These are phyloP conservation scores for Rambutsinella grinnellia DNA, from an alignment of 2,888 invertebrate species.

Conservation along the genomic window DNA sequence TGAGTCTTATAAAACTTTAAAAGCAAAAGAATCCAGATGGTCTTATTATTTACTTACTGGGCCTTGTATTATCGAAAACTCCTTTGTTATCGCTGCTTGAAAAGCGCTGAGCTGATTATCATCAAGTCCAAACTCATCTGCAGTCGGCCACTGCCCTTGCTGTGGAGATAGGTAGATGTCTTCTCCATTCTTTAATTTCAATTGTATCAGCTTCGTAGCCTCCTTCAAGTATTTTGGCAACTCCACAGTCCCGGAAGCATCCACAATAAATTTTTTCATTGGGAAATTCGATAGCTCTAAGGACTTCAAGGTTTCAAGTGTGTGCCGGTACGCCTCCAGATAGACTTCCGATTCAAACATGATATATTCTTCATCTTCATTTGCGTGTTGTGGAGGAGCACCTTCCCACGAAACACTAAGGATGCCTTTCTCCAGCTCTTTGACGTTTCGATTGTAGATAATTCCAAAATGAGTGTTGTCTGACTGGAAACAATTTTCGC, in stretches of 20 bases:
- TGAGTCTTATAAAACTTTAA: not conserved
- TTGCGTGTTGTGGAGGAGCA: constrained; percentile 43
- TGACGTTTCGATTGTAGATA: constrained; percentile 74
- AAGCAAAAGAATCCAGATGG: too few relatives aligned
- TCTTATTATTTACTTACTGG: constrained; percentile 68
- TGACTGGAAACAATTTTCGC: constrained; percentile 75
- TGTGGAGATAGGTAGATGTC: constrained; percentile 35
- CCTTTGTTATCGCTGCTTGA: constrained; percentile 77
- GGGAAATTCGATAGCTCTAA: constrained; percentile 75
- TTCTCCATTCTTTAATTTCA: constrained; percentile 35
- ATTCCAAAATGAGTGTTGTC: constrained; percentile 76
- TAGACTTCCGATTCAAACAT: constrained; percentile 85
- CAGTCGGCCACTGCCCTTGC: constrained; percentile 71
- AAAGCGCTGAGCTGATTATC: constrained; percentile 78
- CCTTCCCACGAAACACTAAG: constrained; percentile 67
- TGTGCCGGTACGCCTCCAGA: constrained; percentile 81
- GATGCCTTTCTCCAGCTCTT: constrained; percentile 74
- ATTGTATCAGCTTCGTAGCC: constrained; percentile 27
- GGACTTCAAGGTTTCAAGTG: constrained; percentile 71
- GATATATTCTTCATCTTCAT: constrained; percentile 70
- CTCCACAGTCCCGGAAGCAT: constrained; percentile 68
- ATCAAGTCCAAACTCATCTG: constrained; percentile 74
- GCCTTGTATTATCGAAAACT: constrained; percentile 84
- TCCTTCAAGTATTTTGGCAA: constrained; percentile 70
- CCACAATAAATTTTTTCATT: constrained; percentile 78